Base-by-base conservation (phyloP, 2,797 vertebrate genomes). In the Threskiornis aethiopicus region DNA sequence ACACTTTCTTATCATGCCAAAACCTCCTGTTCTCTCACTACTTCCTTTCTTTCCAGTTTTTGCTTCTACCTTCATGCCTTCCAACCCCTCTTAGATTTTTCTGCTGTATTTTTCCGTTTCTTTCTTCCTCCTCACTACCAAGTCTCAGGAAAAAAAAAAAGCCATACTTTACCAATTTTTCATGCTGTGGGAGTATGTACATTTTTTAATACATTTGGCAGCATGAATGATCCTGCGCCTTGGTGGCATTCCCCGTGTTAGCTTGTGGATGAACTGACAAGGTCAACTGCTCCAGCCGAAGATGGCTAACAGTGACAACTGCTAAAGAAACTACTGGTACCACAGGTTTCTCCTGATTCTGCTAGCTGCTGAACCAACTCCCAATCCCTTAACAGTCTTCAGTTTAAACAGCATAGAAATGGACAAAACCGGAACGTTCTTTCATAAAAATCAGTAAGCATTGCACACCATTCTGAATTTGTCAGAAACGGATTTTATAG, bases 121-220 rank as follows among this genome's bases (percentile, higher is more conserved):
- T 79, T 28, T 62, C 20, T 33, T 64, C 37, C 10, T 79, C 1
- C 2, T 59, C 33, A 47, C 33, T 47, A 62, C 11, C 8, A 44
- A 37, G 39, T 11, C 17, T 70, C 42, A 47, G 21, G 22, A 82
- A 52, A 92, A 67, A 59, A 52, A 92, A 67, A 59, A 7, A 11
- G 6, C 15, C 20, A 37, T 4, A 61, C 25, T 89, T 59, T 0
- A 58, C 2, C 9, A 33, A 4, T 19, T 89, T 62, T 39, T 73
- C 31, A 25, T 4, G 31, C 6, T 66, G 31, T 25, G 6, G 16
- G 47, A 79, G 6, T 1, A 3, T 3, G 28, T 25, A 28, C 0
- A 4, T 33, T 69, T 84, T 66, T 46, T 7, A 33, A 33, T 42
- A 57, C 3, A 39, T 61, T 77, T 58, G 42, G 15, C 12, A 73